Evolutionary conservation across 2,113 vertebrate genomes (phyloP).

Genomic region (Siphamia tubifer): DNA sequence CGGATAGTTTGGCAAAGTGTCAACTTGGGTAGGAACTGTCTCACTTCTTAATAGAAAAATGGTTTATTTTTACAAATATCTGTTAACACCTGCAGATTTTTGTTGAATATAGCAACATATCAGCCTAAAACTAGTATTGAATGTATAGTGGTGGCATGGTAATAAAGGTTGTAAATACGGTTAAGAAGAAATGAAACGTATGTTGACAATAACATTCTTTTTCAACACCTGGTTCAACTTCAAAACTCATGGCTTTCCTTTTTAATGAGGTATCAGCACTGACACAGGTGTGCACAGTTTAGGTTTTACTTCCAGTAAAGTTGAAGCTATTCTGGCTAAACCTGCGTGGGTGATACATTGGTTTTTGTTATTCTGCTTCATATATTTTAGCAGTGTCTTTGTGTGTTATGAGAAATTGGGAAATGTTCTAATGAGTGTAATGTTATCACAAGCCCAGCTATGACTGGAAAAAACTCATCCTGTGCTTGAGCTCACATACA

Average conservation of each 20-base stretch:
- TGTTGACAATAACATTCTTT: too few relatives aligned
- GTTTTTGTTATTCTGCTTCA: background rate
- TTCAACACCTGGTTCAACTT: background rate
- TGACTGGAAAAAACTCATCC: background rate
- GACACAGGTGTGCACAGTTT: too few relatives aligned
- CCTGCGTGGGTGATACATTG: background rate
- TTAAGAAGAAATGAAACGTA: background rate
- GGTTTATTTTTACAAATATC: too few relatives aligned
- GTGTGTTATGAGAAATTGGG: background rate
- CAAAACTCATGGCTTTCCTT: background rate
- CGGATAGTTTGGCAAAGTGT: too few relatives aligned
- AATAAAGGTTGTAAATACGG: background rate
- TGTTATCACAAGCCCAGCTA: background rate
- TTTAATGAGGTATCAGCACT: background rate
- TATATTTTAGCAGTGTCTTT: background rate
- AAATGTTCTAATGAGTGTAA: background rate
- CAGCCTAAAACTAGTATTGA: too few relatives aligned
- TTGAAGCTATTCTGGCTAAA: background rate
- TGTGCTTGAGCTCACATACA: too few relatives aligned
- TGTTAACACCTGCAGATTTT: too few relatives aligned
- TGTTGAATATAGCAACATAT: too few relatives aligned
- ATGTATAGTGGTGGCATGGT: background rate
- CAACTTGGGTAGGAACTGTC: too few relatives aligned
- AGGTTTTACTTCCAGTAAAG: background rate
- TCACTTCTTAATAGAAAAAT: too few relatives aligned